Percentiles rank a stretch among this genome's conserved stretches.
Evolutionary conservation across 2,797 vertebrate species (phyloP).

Genomic region (Mionectes olivaceus): DNA sequence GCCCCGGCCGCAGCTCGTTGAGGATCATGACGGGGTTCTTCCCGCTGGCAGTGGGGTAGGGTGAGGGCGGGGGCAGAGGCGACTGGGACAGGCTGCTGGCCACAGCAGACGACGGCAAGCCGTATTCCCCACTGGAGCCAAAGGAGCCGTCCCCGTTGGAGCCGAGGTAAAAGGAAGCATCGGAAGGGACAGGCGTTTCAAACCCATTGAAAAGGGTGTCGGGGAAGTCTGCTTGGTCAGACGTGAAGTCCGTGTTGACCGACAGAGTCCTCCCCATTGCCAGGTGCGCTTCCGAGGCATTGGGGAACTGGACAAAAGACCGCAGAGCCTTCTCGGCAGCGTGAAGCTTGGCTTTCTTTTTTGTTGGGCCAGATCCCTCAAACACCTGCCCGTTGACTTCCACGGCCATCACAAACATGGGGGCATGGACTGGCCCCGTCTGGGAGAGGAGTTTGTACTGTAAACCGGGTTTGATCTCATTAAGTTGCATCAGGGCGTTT

Average conservation of each 20-base stretch:
- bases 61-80: conserved; percentile 81
- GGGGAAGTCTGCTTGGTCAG: conserved; percentile 95
- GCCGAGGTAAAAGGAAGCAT: conserved; percentile 88
- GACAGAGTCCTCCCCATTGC: conserved; percentile 96
- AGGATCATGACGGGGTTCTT: conserved; percentile 99
- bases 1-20: conserved; percentile 94
- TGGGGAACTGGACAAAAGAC: conserved; percentile 97
- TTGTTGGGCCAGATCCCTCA: conserved; percentile 94
- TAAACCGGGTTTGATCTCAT: conserved; percentile 95
- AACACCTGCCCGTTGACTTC: conserved; percentile 97
- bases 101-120: conserved; percentile 77
- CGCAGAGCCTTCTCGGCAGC: conserved; percentile 94
- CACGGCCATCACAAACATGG: conserved; percentile 95
- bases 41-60: conserved; percentile 88
- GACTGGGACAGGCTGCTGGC: conserved; percentile 86
- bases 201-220: conserved; percentile 98
- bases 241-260: conserved; percentile 94
- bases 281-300: conserved; percentile 94
- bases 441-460: conserved; percentile 96
- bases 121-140: conserved; percentile 87
- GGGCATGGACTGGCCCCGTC: conserved; percentile 94
- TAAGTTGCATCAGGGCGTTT: conserved; percentile 97
- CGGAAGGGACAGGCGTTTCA: conserved; percentile 86
- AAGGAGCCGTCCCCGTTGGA: conserved; percentile 91
- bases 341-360: conserved; percentile 97